Evolutionary conservation across 2,888 invertebrate genomes (phyloP), one percentile per base, ranked within the genome.

Genomic region (Bibio marci): DNA sequence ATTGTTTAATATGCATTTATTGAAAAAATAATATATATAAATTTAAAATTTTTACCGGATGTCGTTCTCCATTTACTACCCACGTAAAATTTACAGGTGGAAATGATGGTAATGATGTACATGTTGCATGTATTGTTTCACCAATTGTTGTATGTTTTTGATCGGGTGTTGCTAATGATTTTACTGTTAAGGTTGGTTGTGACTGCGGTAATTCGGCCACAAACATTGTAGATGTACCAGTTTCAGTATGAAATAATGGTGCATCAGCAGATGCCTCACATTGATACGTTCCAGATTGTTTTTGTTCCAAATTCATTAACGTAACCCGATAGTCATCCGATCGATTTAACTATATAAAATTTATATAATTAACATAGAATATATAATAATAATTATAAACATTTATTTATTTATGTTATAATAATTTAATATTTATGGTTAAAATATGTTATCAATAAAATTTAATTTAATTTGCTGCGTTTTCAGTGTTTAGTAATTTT

Each of bases 231-330:
- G 59, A 58, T 18, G 56, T 50, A 44, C 56, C 56, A 43, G 60
- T 58, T 43, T 62, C 62, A 12, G 63, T 63, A 48, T 63, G 63
- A 49, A 63, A 63, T 35, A 58, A 52, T 31, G 63, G 63, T 35
- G 62, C 63, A 51, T 63, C 63, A 33, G 62, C 63, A 27, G 63
- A 62, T 46, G 62, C 63, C 53, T 63, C 63, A 46, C 63, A 63
- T 51, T 62, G 63, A 51, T 58, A 63, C 49, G 54, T 55, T 32
- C 63, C 63, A 27, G 62, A 55, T 47, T 62, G 61, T 45, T 56
- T 58, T 44, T 58, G 52, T 44, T 56, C 55, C 35, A 63, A 62
- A 43, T 57, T 54, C 42, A 51, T 53, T 43, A 63, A 48, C 42
- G 62, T 62, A 38, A 63, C 63, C 46, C 57, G 55, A 42, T 52